These are phyloP conservation scores for Lasius platythorax DNA, from an alignment of 2,888 invertebrate species.

Conservation along the genomic window DNA sequence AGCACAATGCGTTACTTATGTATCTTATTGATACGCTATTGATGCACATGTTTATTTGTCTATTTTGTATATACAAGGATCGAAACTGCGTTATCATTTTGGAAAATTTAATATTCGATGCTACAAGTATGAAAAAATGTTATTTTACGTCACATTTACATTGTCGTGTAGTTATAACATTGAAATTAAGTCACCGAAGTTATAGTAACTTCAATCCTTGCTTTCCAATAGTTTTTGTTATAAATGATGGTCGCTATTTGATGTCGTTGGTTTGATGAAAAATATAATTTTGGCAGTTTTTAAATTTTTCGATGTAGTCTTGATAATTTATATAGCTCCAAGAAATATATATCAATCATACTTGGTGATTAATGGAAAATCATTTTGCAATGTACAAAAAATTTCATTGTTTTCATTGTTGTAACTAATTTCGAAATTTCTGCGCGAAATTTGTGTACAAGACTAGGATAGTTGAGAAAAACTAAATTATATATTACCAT, in stretches of 20 bases:
- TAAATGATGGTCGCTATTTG: not conserved
- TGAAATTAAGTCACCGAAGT: constrained; percentile 1
- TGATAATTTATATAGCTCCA: not conserved
- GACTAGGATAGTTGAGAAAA: constrained; percentile 84
- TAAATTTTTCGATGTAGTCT: not conserved
- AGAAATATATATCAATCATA: constrained; percentile 5
- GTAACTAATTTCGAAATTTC: constrained; percentile 65
- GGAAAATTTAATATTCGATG: constrained; percentile 12
- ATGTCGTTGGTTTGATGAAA: constrained; percentile 1
- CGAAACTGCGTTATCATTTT: constrained; percentile 17
- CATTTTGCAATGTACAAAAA: constrained; percentile 67
- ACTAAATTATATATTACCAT: constrained; percentile 73
- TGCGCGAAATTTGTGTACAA: constrained; percentile 83
- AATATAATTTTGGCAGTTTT: constrained; percentile 37
- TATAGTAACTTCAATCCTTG: not conserved
- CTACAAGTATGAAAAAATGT: not conserved
- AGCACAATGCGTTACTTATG: constrained; percentile 5
- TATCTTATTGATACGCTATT: not conserved
- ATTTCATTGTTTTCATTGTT: constrained; percentile 58
- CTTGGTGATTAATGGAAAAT: constrained; percentile 21
- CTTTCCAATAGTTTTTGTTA: not conserved
- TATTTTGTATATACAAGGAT: constrained; percentile 3
- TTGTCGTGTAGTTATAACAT: constrained; percentile 2
- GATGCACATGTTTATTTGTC: not conserved
- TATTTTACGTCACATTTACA: not conserved